Evolutionary conservation across 2,888 invertebrate species (phyloP).

Genomic region (Hypena proboscidalis): DNA sequence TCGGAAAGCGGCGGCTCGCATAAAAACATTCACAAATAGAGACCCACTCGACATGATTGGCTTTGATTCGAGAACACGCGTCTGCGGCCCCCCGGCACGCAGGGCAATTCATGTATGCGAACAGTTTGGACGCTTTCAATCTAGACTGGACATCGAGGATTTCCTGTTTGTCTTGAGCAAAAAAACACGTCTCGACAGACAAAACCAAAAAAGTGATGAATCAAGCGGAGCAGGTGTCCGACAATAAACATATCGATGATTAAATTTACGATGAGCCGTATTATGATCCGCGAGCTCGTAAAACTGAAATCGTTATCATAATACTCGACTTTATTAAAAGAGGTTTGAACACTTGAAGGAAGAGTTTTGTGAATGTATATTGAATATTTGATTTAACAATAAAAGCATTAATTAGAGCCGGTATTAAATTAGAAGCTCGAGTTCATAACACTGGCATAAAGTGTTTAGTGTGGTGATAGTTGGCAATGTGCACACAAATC

Average conservation of each 20-base stretch:
- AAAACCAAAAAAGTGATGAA: constrained; percentile 47
- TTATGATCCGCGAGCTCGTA: constrained; percentile 52
- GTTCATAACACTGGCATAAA: constrained; percentile 36
- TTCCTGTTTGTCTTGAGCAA: constrained; percentile 35
- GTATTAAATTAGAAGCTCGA: constrained; percentile 36
- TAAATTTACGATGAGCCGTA: constrained; percentile 53
- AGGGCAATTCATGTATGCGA: constrained; percentile 58
- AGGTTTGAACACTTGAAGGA: constrained; percentile 13
- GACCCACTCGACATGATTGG: constrained; percentile 60
- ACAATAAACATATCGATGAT: constrained; percentile 53
- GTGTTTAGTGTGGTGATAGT: constrained; percentile 23
- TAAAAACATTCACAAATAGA: constrained; percentile 73
- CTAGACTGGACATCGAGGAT: constrained; percentile 43
- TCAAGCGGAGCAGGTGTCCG: constrained; percentile 57
- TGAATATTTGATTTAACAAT: constrained; percentile 28
- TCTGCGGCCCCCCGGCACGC: constrained; percentile 52
- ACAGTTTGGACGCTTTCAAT: constrained; percentile 44
- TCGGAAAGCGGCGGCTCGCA: constrained; percentile 60
- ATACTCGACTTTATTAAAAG: constrained; percentile 31
- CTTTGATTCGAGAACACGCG: constrained; percentile 56
- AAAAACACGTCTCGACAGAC: constrained; percentile 33
- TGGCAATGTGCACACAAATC: constrained; percentile 52
- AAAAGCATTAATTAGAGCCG: constrained; percentile 28
- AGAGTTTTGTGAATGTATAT: constrained; percentile 28
- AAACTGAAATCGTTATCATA: constrained; percentile 49